phyloP scores from a whole-genome alignment of 1,140 invertebrate genomes.

The Euwallacea similis region DNA sequence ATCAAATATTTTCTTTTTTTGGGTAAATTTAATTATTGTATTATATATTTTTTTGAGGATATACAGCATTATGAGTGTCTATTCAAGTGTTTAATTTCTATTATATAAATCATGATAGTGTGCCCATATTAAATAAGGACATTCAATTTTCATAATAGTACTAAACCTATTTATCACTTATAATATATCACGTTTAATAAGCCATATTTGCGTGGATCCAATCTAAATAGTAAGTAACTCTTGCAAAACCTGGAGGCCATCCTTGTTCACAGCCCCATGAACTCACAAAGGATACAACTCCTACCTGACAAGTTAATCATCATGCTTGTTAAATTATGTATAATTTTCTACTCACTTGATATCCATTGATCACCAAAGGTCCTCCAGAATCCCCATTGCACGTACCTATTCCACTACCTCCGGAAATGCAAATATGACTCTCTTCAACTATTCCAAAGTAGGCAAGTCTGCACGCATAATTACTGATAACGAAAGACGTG shows the following conservation, averaged over 20 bases:
- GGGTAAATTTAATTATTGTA: too few relatives aligned
- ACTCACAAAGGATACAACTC: conserved; percentile 61
- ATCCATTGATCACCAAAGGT: conserved; percentile 51
- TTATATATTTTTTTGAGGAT: too few relatives aligned
- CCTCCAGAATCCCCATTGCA: conserved; percentile 57
- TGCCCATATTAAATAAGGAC: too few relatives aligned
- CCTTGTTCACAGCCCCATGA: conserved; percentile 58
- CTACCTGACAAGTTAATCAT: conserved; percentile 52
- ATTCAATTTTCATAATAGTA: too few relatives aligned
- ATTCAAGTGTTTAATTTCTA: too few relatives aligned
- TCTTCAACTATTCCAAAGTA: conserved; percentile 51
- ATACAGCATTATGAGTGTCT: too few relatives aligned
- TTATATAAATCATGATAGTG: too few relatives aligned
- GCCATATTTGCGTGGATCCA: conserved; percentile 14
- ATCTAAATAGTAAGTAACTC: conserved; percentile 17
- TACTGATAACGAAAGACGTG: conserved; percentile 43
- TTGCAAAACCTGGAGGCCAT: conserved; percentile 54
- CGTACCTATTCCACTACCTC: conserved; percentile 51
- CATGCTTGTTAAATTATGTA: too few relatives aligned
- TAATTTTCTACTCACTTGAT: conserved; percentile 15
- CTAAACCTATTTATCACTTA: too few relatives aligned
- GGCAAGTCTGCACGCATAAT: conserved; percentile 47
- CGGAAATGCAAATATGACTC: conserved; percentile 57
- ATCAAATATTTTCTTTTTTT: too few relatives aligned
- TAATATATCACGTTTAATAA: too few relatives aligned